Evolutionary conservation across 1,140 invertebrate genomes (phyloP), one percentile per base, ranked within the genome.

Genomic region (Augochlora pura): DNA sequence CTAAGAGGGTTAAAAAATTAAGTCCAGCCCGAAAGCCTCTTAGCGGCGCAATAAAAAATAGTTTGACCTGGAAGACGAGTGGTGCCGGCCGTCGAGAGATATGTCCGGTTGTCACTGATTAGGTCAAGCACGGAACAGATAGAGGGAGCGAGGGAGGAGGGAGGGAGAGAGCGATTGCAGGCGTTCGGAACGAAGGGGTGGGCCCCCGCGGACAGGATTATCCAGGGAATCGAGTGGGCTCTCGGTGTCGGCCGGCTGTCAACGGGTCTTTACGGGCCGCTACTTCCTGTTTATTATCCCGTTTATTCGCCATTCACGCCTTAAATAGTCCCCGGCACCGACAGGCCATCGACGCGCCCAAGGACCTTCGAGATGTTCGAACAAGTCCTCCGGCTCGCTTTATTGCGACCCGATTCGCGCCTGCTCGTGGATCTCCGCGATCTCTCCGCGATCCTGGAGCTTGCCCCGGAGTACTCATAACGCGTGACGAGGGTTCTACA

Each of bases 231-330:
- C 70, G 77, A 74, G 63, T 60, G 77, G 32, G 8, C 60, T n/a
- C 69, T 78, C 59, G 54, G 32, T 38, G 65, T 46, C 66, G 25
- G 39, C 18, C 60, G 49, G 46, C 38, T 71, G 76, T 78, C 76
- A 65, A n/a, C 75, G 21, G 14, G 39, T 68, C 76, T 78, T 78
- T 72, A 71, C 76, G 76, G 52, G 39, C 59, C 25, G 63, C 70
- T 74, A 66, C 52, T 74, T 79, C 63, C 77, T 79, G 63, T 74
- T 78, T 78, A 64, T n/a, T 69, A 52, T 79, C 70, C 77, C 72
- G 63, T 66, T 78, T 78, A 64, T n/a, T 60, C 32, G 42, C 63
- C 25, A 54, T 74, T 79, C 42, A 52, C 63, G 27, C 71, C 27
- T 42, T 52, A 46, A 77, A 77, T 32, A 46, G 18, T 72, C 25